A percentile compares a stretch with the other conserved stretches of the same genome.
These are phyloP conservation scores for Centropus unirufus DNA, from an alignment of 2,113 vertebrate genomes.

Conservation along the genomic window DNA sequence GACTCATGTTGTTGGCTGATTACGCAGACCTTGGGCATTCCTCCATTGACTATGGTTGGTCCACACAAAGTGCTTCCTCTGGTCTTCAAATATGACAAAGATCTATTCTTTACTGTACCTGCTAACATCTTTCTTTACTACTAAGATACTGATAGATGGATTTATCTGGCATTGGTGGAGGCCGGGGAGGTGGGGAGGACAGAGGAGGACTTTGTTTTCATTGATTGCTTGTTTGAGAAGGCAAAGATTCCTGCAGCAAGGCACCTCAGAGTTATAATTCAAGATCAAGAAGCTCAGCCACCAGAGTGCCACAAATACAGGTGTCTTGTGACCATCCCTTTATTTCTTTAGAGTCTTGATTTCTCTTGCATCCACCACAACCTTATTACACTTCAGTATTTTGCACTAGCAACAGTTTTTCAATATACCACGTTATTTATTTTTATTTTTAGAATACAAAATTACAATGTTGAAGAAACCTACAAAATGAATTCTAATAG, in stretches of 20 bases:
- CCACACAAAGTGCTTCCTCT: not conserved
- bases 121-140: not conserved
- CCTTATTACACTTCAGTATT: not conserved
- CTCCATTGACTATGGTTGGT: not conserved
- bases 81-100: not conserved
- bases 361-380: not conserved
- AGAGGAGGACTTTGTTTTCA: not conserved
- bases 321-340: not conserved
- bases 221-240: not conserved
- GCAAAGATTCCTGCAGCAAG: not conserved
- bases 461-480: not conserved
- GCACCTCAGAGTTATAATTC: not conserved
- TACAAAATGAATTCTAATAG: not conserved
- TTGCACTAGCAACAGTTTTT: not conserved
- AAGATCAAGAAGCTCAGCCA: not conserved
- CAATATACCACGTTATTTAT: not conserved
- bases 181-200: no score
- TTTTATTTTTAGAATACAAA: not conserved
- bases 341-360: not conserved
- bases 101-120: not conserved
- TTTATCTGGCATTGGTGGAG: not conserved
- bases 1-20: not conserved
- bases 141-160: not conserved
- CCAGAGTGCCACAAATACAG: not conserved
- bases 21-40: not conserved